phyloP scores from a whole-genome alignment of 2,113 vertebrate genomes.

The Seriola rivoliana region DNA sequence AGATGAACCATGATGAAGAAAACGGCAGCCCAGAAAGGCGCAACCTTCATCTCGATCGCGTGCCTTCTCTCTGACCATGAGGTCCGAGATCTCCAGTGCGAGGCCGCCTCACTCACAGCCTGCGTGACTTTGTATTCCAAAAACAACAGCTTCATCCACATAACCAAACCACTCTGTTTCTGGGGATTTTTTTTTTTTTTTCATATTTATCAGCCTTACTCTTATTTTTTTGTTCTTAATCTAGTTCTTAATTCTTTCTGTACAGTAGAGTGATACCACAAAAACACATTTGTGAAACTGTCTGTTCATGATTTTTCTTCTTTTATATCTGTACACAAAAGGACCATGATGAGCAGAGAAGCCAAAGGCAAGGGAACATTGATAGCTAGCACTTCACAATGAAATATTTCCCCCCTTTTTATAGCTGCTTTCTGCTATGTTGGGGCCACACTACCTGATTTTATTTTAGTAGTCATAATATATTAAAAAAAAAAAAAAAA shows the following conservation, averaged over 20 bases:
- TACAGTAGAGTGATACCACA: conserved; percentile 74
- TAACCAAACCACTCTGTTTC: conserved; percentile 77
- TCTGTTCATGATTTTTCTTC: conserved; percentile 59
- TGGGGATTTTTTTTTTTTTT: conserved; percentile 45
- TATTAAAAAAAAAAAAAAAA: conserved; percentile 37
- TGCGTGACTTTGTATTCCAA: conserved; percentile 56
- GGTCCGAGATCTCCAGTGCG: conserved; percentile 33
- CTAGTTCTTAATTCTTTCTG: conserved; percentile 60
- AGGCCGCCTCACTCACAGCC: conserved; percentile 54
- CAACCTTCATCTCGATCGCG: conserved; percentile 86
- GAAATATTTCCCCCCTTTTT: conserved; percentile 34
- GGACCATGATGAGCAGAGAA: conserved; percentile 71
- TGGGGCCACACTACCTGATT: conserved; percentile 70
- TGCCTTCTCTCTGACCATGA: conserved; percentile 80
- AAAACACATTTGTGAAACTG: conserved; percentile 61
- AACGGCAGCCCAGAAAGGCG: conserved; percentile 89
- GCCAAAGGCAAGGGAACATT: conserved; percentile 82
- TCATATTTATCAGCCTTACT: conserved; percentile 62
- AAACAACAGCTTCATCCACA: conserved; percentile 64
- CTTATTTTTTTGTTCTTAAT: conserved; percentile 48
- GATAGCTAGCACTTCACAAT: conserved; percentile 76
- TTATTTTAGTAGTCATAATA: conserved; percentile 74
- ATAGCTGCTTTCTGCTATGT: conserved; percentile 55
- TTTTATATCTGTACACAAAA: conserved; percentile 61
- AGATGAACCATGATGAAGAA: conserved; percentile 90